phyloP scores from a whole-genome alignment of 2,113 vertebrate genomes.

The Phainopepla nitens region DNA sequence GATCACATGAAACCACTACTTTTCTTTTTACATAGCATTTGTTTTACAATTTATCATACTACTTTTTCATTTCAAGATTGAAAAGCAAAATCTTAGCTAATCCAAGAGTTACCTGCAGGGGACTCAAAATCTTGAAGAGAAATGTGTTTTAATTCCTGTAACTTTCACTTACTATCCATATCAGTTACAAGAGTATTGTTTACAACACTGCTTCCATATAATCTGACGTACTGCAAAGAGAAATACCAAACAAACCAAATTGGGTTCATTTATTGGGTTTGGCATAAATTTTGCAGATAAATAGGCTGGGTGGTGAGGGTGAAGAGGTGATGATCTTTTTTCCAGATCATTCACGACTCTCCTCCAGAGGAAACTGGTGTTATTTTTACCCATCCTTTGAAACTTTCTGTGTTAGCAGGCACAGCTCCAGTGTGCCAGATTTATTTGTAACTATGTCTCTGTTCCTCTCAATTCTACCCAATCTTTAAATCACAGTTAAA shows the following conservation, averaged over 20 bases:
- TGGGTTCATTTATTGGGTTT: not conserved
- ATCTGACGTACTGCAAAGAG: not conserved
- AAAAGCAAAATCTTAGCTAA: not conserved
- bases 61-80: not conserved
- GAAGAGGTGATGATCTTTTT: not conserved
- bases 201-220: accelerated
- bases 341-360: not conserved
- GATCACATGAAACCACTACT: not conserved
- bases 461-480: not conserved
- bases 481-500: not conserved
- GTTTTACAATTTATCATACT: not conserved
- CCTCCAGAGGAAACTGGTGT: not conserved
- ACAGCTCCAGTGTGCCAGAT: not conserved
- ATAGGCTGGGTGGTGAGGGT: accelerated
- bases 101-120: not conserved
- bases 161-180: not conserved
- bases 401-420: not conserved
- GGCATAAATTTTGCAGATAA: not conserved
- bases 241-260: not conserved
- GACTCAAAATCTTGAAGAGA: not conserved
- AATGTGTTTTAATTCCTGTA: not conserved
- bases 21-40: not conserved
- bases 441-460: not conserved
- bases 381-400: not conserved
- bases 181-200: not conserved